Evolutionary conservation across 2,797 vertebrate species (phyloP).

Genomic region (Morus bassanus): DNA sequence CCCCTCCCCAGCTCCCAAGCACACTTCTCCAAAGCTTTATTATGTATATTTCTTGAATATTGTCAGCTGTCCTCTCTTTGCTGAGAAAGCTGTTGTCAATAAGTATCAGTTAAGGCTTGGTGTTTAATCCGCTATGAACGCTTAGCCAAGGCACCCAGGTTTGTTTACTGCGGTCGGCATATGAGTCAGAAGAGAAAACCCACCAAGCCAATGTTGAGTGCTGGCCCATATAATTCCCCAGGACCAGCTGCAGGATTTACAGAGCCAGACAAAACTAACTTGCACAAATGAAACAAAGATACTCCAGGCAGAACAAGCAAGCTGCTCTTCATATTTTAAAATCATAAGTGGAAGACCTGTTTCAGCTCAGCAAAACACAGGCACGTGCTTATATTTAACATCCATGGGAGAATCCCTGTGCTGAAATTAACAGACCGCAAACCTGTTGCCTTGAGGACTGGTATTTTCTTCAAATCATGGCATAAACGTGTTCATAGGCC

Average conservation of each 20-base stretch:
- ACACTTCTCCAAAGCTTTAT: slow-evolving; percentile 65
- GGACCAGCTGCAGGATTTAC: slow-evolving; percentile 31
- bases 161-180: not conserved
- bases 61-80: slow-evolving; percentile 48
- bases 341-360: not conserved
- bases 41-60: slow-evolving; percentile 62
- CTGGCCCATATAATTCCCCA: not conserved
- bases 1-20: not conserved
- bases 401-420: not conserved
- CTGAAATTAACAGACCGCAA: not conserved
- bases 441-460: not conserved
- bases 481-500: not conserved
- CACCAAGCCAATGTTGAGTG: not conserved
- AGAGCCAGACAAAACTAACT: slow-evolving; percentile 1
- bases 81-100: slow-evolving; percentile 38
- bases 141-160: not conserved
- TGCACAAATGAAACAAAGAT: not conserved
- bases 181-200: not conserved
- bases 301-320: not conserved
- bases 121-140: slow-evolving; percentile 18
- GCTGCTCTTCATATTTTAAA: not conserved
- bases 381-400: fast-evolving
- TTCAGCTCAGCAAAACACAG: not conserved
- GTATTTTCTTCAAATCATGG: not conserved
- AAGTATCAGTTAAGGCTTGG: slow-evolving; percentile 9